These are phyloP conservation scores for Okamejei kenojei DNA, from an alignment of 2,797 vertebrate species.

Conservation along the genomic window DNA sequence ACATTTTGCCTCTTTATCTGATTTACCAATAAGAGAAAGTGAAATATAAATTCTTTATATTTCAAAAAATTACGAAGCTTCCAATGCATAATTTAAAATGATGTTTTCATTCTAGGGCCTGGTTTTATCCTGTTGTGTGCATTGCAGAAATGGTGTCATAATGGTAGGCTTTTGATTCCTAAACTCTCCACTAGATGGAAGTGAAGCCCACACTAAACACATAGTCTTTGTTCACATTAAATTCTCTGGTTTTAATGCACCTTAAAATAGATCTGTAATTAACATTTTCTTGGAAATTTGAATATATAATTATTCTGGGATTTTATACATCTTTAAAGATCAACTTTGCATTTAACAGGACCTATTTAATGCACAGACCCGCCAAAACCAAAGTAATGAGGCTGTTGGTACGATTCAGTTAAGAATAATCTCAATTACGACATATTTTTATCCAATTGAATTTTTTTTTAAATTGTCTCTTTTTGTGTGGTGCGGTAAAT, in stretches of 20 bases:
- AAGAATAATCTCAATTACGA: neutral
- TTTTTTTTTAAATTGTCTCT: neutral
- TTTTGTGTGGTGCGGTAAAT: neutral
- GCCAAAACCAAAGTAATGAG: neutral
- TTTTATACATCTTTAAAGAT: neutral
- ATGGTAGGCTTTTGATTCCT: neutral
- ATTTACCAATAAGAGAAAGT: neutral
- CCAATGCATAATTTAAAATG: neutral
- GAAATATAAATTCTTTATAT: no score
- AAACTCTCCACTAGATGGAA: slow-evolving; percentile 21
- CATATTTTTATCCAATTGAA: neutral
- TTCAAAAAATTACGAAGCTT: no score
- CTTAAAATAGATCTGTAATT: neutral
- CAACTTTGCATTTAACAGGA: neutral
- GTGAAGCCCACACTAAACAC: neutral
- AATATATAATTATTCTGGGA: neutral
- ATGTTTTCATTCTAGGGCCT: neutral
- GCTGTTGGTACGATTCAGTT: neutral
- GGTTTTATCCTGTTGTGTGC: no score
- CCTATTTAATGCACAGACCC: neutral
- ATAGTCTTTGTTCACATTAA: neutral
- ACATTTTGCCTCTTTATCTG: neutral
- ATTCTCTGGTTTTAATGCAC: neutral
- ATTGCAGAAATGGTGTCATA: neutral
- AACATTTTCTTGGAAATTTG: neutral